Conservation (phyloP, 2,113 vertebrate species). For the Calidris pugnax region DNA sequence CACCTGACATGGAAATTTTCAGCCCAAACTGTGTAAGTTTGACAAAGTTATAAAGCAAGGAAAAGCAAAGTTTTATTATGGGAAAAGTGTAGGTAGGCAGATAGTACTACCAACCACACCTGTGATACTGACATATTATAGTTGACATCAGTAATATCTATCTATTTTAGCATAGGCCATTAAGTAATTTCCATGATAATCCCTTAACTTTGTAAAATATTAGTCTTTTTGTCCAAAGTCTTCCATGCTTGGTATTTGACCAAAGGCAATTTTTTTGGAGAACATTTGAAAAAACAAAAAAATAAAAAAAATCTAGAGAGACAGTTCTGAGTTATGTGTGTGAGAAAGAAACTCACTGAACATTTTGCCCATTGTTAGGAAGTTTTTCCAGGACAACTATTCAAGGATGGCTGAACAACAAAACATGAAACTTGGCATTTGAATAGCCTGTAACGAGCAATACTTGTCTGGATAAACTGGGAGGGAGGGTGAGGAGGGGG, state of each 20-base stretch:
- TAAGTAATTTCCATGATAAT: not conserved
- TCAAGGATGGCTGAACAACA: not conserved
- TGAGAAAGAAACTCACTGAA: not conserved
- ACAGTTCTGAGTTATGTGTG: not conserved
- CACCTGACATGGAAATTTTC: constrained; percentile 47
- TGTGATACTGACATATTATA: not conserved
- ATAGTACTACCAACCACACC: not conserved
- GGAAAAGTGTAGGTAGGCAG: not conserved
- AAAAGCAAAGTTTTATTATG: not conserved
- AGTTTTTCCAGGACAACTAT: not conserved
- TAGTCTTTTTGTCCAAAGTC: not conserved
- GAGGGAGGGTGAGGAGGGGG: not conserved
- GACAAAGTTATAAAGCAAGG: not conserved
- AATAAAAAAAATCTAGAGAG: not conserved
- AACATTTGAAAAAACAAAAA: not conserved
- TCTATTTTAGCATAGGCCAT: not conserved
- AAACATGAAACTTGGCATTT: not conserved
- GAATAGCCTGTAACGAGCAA: not conserved
- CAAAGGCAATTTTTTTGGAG: not conserved
- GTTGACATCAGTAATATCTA: not conserved
- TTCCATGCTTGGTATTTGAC: not conserved
- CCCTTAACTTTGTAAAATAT: not conserved
- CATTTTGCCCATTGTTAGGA: not conserved
- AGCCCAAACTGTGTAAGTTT: not conserved
- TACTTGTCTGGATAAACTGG: not conserved